Evolutionary conservation across 1,140 invertebrate species (phyloP).

Genomic region (Diabrotica virgifera): DNA sequence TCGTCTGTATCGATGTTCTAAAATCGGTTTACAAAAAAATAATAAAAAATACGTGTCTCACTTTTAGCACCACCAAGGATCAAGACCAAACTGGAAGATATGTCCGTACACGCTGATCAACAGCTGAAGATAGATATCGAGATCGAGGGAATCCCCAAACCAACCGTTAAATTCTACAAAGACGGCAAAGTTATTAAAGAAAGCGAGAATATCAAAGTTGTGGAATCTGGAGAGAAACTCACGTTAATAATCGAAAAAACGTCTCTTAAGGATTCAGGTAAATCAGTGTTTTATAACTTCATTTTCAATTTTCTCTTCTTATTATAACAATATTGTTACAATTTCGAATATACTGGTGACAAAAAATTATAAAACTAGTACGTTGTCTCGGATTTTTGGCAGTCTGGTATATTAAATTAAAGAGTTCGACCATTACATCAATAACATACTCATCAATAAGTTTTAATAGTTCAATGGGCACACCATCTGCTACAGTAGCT

Average conservation of each 20-base stretch:
- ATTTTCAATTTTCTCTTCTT: not conserved
- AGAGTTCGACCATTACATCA: no score
- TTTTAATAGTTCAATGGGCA: no score
- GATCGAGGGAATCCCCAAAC: slow-evolving; percentile 80
- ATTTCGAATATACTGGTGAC: no score
- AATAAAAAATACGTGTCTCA: no score
- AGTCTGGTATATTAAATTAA: no score
- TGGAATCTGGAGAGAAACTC: slow-evolving; percentile 65
- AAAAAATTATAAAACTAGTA: no score
- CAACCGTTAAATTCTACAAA: slow-evolving; percentile 81
- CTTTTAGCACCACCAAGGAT: slow-evolving; percentile 72
- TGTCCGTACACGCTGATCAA: slow-evolving; percentile 65
- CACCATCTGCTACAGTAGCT: no score
- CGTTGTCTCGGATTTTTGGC: no score
- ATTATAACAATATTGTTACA: no score
- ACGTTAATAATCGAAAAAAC: slow-evolving; percentile 79
- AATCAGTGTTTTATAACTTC: not conserved
- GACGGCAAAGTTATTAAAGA: slow-evolving; percentile 73
- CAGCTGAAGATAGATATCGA: slow-evolving; percentile 71
- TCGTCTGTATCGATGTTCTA: no score
- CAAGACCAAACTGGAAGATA: slow-evolving; percentile 73
- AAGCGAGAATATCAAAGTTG: slow-evolving; percentile 67
- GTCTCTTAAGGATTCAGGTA: slow-evolving; percentile 79
- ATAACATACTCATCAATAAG: no score
- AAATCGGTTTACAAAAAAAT: no score